A percentile compares a stretch with the other conserved stretches of the same genome.
phyloP scores from a whole-genome alignment of 2,888 invertebrate genomes.

The Prosapia bicincta region DNA sequence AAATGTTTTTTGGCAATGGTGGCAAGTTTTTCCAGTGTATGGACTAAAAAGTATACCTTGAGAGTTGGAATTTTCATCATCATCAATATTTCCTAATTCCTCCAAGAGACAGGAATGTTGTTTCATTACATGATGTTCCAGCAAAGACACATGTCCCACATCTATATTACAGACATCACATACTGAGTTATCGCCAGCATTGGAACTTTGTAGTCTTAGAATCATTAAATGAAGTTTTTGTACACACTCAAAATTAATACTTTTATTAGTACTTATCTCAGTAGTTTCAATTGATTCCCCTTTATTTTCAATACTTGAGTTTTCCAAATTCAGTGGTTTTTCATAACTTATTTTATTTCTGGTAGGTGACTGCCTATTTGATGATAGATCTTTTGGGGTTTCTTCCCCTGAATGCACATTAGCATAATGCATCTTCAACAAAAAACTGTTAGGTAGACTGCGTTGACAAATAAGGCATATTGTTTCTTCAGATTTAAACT shows the following conservation, averaged over 20 bases:
- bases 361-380: not conserved
- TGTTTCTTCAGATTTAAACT: conserved; percentile 24
- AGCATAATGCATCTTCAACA: conserved; percentile 33
- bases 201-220: conserved; percentile 33
- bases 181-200: conserved; percentile 32
- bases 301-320: not conserved
- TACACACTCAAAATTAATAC: conserved; percentile 23
- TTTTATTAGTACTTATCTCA: conserved; percentile 4
- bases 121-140: conserved; percentile 37
- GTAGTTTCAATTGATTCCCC: conserved; percentile 7
- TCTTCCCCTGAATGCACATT: conserved; percentile 25
- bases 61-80: conserved; percentile 34
- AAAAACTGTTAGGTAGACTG: conserved; percentile 31
- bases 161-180: conserved; percentile 38
- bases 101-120: conserved; percentile 36
- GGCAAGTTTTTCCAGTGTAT: conserved; percentile 30
- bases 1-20: conserved; percentile 33
- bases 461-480: conserved; percentile 33
- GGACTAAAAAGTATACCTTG: conserved; percentile 15
- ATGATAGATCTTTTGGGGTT: conserved; percentile 5
- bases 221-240: conserved; percentile 36
- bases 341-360: not conserved
- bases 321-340: not conserved
- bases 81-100: conserved; percentile 35
- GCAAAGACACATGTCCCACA: conserved; percentile 32